These are phyloP conservation scores for Chloropsis hardwickii DNA, from an alignment of 2,113 vertebrate genomes.

Conservation along the genomic window DNA sequence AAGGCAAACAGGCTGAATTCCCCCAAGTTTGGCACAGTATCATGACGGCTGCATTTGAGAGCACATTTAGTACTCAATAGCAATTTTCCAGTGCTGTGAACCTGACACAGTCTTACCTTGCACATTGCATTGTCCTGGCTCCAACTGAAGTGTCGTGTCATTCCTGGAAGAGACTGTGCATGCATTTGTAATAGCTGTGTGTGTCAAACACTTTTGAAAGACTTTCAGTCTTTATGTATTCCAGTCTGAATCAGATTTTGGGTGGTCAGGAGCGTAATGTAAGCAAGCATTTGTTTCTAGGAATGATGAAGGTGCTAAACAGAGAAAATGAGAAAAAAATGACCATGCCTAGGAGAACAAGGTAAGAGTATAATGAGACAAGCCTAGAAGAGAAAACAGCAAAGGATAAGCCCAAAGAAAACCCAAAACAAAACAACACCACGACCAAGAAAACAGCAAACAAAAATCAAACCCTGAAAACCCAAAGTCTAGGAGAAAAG, in stretches of 20 bases:
- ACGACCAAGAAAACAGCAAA: neutral
- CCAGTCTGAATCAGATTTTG: neutral
- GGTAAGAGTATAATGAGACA: neutral
- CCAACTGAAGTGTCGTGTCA: neutral
- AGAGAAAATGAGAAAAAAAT: neutral
- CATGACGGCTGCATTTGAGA: neutral
- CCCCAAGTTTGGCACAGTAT: neutral
- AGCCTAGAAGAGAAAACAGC: neutral
- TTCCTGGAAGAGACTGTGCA: neutral
- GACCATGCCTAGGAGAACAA: neutral
- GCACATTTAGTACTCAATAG: neutral
- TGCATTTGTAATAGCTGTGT: neutral
- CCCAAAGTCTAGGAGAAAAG: neutral
- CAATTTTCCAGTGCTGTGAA: slow-evolving; percentile 9
- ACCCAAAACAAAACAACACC: neutral
- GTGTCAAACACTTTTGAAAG: neutral
- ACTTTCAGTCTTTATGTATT: neutral
- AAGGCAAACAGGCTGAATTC: neutral
- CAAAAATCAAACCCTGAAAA: rapidly evolving
- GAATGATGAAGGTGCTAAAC: neutral
- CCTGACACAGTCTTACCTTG: neutral
- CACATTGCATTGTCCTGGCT: neutral
- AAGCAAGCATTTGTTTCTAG: neutral
- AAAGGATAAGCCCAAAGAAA: neutral
- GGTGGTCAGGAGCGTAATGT: neutral